Percentiles rank a stretch among this genome's conserved stretches.
Conservation (phyloP, 2,888 invertebrate species). For the Cartodere bifasciata region DNA sequence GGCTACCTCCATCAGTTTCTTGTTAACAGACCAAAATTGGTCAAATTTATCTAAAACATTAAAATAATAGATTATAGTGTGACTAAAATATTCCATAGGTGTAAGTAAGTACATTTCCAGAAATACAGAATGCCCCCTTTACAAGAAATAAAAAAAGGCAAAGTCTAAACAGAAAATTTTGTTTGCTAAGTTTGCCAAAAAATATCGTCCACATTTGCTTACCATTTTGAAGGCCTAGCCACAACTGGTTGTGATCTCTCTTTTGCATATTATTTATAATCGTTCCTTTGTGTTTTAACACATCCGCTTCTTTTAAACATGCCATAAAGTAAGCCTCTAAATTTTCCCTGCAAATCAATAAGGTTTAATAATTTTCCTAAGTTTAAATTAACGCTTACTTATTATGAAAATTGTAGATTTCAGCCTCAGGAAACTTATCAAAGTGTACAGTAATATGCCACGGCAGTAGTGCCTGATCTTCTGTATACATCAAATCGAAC, state of each 20-base stretch:
- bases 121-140: no score
- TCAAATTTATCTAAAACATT: slow-evolving; percentile 79
- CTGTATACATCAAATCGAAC: slow-evolving; percentile 62
- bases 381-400: slow-evolving; percentile 42
- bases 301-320: slow-evolving; percentile 94
- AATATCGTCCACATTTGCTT: no score
- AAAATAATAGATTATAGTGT: no score
- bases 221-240: slow-evolving; percentile 91
- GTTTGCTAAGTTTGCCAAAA: no score
- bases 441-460: slow-evolving; percentile 94
- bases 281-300: slow-evolving; percentile 87
- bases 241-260: slow-evolving; percentile 92
- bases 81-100: no score
- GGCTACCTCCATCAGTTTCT: slow-evolving; percentile 82
- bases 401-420: slow-evolving; percentile 74
- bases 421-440: slow-evolving; percentile 83
- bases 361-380: neutral
- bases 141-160: no score
- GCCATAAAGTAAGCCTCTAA: slow-evolving; percentile 93
- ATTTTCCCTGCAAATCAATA: slow-evolving; percentile 53
- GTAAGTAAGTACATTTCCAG: no score
- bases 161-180: no score
- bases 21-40: slow-evolving; percentile 97
- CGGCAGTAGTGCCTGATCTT: slow-evolving; percentile 63
- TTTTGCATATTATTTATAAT: slow-evolving; percentile 87